phyloP scores from a whole-genome alignment of 2,888 invertebrate genomes.

The Drosophila helvetica region DNA sequence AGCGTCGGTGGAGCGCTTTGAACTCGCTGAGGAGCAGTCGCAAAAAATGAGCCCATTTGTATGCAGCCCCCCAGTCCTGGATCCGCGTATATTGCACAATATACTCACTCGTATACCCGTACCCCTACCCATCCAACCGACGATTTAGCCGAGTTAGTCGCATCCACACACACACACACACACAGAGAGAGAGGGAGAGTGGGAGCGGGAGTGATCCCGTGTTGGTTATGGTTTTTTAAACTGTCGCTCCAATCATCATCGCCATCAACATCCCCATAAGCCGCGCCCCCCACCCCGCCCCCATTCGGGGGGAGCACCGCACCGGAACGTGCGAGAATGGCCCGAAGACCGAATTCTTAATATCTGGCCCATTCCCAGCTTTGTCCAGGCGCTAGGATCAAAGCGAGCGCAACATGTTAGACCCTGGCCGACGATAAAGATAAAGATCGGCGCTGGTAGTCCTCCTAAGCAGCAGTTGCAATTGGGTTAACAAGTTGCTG shows the following conservation, averaged over 20 bases:
- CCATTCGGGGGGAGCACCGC: slow-evolving; percentile 20
- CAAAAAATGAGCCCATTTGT: slow-evolving; percentile 73
- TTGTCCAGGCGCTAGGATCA: slow-evolving; percentile 67
- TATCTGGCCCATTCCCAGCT: slow-evolving; percentile 3
- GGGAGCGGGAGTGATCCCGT: slow-evolving; percentile 64
- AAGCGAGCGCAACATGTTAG: slow-evolving; percentile 63
- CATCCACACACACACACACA: slow-evolving; percentile 56
- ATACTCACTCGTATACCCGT: slow-evolving; percentile 26
- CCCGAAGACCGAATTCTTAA: slow-evolving; percentile 27
- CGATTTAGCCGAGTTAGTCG: slow-evolving; percentile 68
- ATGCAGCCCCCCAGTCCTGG: slow-evolving; percentile 66
- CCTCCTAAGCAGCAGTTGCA: slow-evolving; percentile 63
- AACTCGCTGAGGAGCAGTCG: slow-evolving; percentile 48
- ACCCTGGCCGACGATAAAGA: slow-evolving; percentile 52
- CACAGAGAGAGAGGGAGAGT: slow-evolving; percentile 42
- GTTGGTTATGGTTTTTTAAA: slow-evolving; percentile 83
- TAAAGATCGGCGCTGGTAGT: slow-evolving; percentile 52
- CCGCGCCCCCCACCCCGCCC: background rate
- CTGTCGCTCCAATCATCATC: slow-evolving; percentile 81
- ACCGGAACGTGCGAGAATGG: slow-evolving; percentile 45
- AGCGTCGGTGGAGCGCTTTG: slow-evolving; percentile 57
- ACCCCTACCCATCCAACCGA: slow-evolving; percentile 13
- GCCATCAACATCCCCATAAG: slow-evolving; percentile 37
- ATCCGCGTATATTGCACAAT: slow-evolving; percentile 74
- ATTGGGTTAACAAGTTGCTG: slow-evolving; percentile 74